A percentile compares a stretch with the other conserved stretches of the same genome.
These are phyloP conservation scores for Pantherophis guttatus DNA, from an alignment of 2,113 vertebrate species.

Conservation along the genomic window DNA sequence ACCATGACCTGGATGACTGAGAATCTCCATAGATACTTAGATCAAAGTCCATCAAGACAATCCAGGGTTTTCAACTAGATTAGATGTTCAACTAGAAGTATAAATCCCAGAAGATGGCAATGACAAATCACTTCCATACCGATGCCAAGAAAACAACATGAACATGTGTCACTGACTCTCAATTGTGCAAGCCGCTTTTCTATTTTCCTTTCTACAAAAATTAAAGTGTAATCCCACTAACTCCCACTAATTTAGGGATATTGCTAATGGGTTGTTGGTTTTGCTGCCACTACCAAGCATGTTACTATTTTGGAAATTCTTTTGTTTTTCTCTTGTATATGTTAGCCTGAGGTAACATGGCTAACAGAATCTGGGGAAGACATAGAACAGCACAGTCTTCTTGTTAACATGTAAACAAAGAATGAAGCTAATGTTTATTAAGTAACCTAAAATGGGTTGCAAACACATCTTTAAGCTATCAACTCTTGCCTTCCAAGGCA, in stretches of 20 bases:
- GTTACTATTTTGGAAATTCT: not conserved
- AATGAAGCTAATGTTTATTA: not conserved
- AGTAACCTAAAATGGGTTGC: not conserved
- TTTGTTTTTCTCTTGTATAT: not conserved
- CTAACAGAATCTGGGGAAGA: not conserved
- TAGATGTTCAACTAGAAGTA: not conserved
- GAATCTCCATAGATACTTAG: not conserved
- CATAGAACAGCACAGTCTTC: not conserved
- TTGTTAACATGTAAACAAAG: not conserved
- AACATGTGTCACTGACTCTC: not conserved
- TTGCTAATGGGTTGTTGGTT: not conserved
- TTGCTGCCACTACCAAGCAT: not conserved
- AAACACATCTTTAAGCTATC: not conserved
- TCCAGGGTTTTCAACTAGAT: not conserved
- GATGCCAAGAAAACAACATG: not conserved
- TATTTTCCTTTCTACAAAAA: not conserved
- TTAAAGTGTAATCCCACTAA: not conserved
- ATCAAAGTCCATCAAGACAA: not conserved
- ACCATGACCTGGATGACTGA: not conserved
- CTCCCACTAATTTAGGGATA: not conserved
- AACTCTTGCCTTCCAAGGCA: not conserved
- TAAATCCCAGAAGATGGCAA: not conserved
- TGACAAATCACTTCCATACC: not conserved
- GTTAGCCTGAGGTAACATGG: not conserved
- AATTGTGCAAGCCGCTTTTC: not conserved